Conservation (phyloP, 2,113 vertebrate genomes). For the Bos taurus region ARS-UCD2.0 NC_037348.1:68354501-68355000, state of each 20-base stretch:
- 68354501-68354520: no score
- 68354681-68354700: fast-evolving
- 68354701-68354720: fast-evolving
- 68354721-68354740: neutral
- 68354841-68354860: neutral
- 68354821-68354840: neutral
- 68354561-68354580: fast-evolving
- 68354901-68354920: neutral
- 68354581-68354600: neutral
- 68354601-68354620: neutral
- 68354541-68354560: neutral
- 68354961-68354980: neutral
- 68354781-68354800: neutral
- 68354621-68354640: fast-evolving
- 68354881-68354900: neutral
- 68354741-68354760: neutral
- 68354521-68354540: neutral
- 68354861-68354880: neutral
- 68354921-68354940: neutral
- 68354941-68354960: neutral
- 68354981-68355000: neutral
- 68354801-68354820: neutral
- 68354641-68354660: neutral
- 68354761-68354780: neutral
- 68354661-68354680: fast-evolving